These are phyloP conservation scores for Monoplex corrugatus DNA, from an alignment of 2,888 invertebrate species.

Conservation along the genomic window DNA sequence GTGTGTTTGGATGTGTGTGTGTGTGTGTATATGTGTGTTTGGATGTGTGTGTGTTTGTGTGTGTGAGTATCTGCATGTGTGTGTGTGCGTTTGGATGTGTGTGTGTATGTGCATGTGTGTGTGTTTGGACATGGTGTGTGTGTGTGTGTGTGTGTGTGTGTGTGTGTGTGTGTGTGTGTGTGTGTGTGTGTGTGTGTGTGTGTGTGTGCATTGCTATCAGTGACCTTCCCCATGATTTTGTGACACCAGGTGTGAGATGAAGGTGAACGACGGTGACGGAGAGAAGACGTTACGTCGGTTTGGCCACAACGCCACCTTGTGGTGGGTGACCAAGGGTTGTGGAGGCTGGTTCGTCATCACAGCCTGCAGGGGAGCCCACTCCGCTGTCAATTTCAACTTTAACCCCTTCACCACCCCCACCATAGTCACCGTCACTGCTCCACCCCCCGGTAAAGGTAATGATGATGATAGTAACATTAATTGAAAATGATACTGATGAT, in stretches of 20 bases:
- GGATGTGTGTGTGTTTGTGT: too few species aligned
- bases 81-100: not conserved
- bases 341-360: constrained; percentile 34
- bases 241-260: constrained; percentile 12
- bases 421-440: not conserved
- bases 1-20: too few species aligned
- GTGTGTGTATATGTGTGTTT: too few species aligned
- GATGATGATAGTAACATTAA: too few species aligned
- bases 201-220: too few species aligned
- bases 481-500: too few species aligned
- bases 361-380: not conserved
- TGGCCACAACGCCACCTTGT: not conserved
- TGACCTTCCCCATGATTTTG: too few species aligned
- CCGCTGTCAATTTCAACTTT: constrained; percentile 18
- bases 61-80: too few species aligned
- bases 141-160: not conserved
- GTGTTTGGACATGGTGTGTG: not conserved
- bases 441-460: too few species aligned
- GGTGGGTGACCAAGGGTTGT: constrained; percentile 11
- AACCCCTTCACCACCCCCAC: constrained; percentile 28
- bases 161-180: too few species aligned
- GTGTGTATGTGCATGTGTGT: not conserved
- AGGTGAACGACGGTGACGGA: not conserved
- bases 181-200: too few species aligned
- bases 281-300: not conserved